These are phyloP conservation scores for Pogonomyrmex barbatus DNA, from an alignment of 1,140 invertebrate species.

Conservation along the genomic window DNA sequence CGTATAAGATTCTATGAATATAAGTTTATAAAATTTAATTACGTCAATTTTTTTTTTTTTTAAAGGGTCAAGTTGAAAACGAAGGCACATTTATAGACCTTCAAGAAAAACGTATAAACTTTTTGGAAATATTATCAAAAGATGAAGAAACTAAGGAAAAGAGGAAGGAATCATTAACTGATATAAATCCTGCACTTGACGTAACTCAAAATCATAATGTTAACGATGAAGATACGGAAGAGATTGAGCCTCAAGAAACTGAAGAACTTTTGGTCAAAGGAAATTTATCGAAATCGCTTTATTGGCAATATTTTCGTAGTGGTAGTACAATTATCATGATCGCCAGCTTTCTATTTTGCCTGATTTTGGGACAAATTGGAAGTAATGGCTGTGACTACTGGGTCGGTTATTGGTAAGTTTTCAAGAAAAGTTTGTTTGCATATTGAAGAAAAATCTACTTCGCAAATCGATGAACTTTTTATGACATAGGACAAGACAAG, in stretches of 20 bases:
- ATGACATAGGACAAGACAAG: slow-evolving; percentile 82
- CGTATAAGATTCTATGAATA: neutral
- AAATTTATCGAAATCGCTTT: slow-evolving; percentile 85
- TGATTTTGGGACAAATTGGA: slow-evolving; percentile 84
- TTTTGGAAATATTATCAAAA: slow-evolving; percentile 54
- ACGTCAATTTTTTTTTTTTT: slow-evolving; percentile 3
- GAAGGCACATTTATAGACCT: slow-evolving; percentile 84
- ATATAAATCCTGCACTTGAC: neutral
- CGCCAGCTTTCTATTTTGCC: slow-evolving; percentile 82
- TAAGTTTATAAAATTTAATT: slow-evolving; percentile 39
- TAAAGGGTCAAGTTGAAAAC: slow-evolving; percentile 81
- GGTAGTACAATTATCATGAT: slow-evolving; percentile 86
- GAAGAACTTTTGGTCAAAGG: slow-evolving; percentile 88
- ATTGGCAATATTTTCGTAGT: slow-evolving; percentile 86
- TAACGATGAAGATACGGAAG: slow-evolving; percentile 79
- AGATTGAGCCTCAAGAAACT: slow-evolving; percentile 86
- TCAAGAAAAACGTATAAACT: slow-evolving; percentile 80
- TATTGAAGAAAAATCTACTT: neutral
- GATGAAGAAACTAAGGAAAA: slow-evolving; percentile 39
- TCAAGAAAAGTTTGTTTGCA: neutral
- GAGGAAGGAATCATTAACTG: slow-evolving; percentile 9
- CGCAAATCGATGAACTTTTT: slow-evolving; percentile 8
- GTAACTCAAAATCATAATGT: slow-evolving; percentile 51
- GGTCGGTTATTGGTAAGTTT: slow-evolving; percentile 85
- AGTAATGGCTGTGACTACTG: slow-evolving; percentile 88